A percentile compares a stretch with the other conserved stretches of the same genome.
phyloP scores from a whole-genome alignment of 2,113 vertebrate genomes.

The Myxocyprinus asiaticus region DNA sequence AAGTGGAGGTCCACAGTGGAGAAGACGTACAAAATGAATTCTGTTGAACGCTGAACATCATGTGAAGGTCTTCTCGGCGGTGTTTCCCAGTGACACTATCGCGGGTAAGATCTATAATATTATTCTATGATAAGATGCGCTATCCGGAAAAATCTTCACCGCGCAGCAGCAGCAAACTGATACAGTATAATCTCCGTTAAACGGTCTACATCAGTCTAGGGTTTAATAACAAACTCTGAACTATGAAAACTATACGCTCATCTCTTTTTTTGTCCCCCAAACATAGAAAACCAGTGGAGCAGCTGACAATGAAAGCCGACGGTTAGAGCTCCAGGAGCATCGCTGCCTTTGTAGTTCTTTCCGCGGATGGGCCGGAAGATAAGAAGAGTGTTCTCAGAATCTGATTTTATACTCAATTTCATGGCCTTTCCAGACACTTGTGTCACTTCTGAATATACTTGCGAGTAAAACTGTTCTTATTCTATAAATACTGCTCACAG shows the following conservation, averaged over 20 bases:
- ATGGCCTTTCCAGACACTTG: neutral
- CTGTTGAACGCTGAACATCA: neutral
- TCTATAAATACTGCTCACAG: slow-evolving; percentile 6
- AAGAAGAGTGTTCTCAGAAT: slow-evolving; percentile 42
- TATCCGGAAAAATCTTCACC: slow-evolving; percentile 18
- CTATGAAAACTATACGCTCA: neutral
- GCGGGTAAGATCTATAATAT: slow-evolving; percentile 42
- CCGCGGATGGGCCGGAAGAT: slow-evolving; percentile 53
- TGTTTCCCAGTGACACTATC: slow-evolving; percentile 18
- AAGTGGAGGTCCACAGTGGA: slow-evolving; percentile 22
- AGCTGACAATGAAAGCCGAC: slow-evolving; percentile 32
- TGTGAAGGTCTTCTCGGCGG: neutral
- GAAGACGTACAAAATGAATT: neutral
- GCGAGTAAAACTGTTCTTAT: slow-evolving; percentile 1
- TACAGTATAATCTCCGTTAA: slow-evolving; percentile 30
- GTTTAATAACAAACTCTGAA: slow-evolving; percentile 22
- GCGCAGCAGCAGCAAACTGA: slow-evolving; percentile 16
- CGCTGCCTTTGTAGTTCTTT: slow-evolving; percentile 56
- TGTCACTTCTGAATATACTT: slow-evolving; percentile 42
- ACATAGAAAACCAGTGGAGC: neutral
- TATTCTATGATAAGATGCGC: slow-evolving; percentile 32
- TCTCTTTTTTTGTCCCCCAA: neutral
- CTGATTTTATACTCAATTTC: neutral
- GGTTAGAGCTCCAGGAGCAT: slow-evolving; percentile 63
- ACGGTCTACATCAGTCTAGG: slow-evolving; percentile 15